A percentile compares a stretch with the other conserved stretches of the same genome.
phyloP scores from a whole-genome alignment of 2,113 vertebrate species.

The Pionites leucogaster region DNA sequence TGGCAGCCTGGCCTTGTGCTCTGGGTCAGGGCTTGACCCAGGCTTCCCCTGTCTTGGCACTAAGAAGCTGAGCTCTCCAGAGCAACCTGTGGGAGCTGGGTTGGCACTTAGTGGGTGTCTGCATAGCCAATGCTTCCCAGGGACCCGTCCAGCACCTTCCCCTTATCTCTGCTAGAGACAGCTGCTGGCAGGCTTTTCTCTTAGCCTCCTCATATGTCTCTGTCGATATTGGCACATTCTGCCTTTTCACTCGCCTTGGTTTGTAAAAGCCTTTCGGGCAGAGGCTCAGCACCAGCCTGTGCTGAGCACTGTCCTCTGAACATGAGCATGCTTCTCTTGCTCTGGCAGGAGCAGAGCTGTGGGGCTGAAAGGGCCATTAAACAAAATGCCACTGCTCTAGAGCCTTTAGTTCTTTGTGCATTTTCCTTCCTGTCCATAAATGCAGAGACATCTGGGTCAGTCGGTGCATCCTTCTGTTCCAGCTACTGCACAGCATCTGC shows the following conservation, averaged over 20 bases:
- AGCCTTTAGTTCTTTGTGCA: not conserved
- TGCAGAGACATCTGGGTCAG: not conserved
- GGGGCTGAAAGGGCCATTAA: not conserved
- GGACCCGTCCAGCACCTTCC: accelerated
- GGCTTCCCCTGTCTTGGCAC: not conserved
- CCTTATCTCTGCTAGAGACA: not conserved
- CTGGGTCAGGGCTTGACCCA: not conserved
- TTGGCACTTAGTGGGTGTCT: not conserved
- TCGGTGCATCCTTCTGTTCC: not conserved
- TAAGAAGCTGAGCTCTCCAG: not conserved
- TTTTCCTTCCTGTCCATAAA: not conserved
- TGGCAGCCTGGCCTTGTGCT: not conserved
- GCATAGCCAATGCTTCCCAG: not conserved
- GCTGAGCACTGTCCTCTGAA: not conserved
- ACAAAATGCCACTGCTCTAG: not conserved
- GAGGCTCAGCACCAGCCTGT: not conserved
- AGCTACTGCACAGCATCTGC: not conserved
- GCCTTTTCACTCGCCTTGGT: not conserved
- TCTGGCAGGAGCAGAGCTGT: not conserved
- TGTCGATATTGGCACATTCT: not conserved
- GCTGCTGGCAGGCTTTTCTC: not conserved
- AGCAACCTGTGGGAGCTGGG: not conserved
- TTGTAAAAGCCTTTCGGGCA: not conserved
- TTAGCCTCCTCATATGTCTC: not conserved
- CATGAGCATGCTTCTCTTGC: not conserved